Base-by-base conservation (phyloP, 2,888 invertebrate species). In the Thera britannica region DNA sequence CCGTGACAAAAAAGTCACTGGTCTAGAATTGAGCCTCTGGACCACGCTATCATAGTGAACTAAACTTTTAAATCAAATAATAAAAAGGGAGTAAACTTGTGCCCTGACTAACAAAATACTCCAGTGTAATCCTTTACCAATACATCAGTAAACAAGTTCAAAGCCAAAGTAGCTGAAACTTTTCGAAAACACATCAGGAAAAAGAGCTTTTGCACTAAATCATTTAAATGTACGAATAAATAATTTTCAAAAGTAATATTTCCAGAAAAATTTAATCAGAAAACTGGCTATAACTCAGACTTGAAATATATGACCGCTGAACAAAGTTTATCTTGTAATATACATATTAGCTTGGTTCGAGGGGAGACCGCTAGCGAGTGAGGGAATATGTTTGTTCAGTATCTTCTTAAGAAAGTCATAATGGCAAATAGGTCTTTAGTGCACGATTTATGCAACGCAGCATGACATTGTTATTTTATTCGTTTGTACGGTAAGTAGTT, bases 321-420 rank as follows among this genome's bases (percentile, higher is more conserved):
- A 87, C 87, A 86, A 89, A 90, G 88, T 89, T 90, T 87, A 88
- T 90, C 85, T 87, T 83, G 82, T 84, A 80, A 82, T 79, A 79
- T 79, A 79, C 83, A 83, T 83, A 83, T 82, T 80, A 82, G 76
- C 68, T 72, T 58, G 78, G 78, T 52, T 44, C 70, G 64, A 80
- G 59, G 12, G 1, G 69, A 4, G 52, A 35, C 62, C 44, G 9
- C 0, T 38, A 69, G 66, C 59, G 72, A 12, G 6, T 34, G 0
- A 51, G 23, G 6, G 23, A 51, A 8, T 55, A 62, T 41, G 41
- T 41, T 46, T 46, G 8, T 46, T 9, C 44, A 46, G 44, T 46
- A 7, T 46, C 8, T 46, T 1, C 44, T 9, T 9, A 46, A 7
- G 6, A 46, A 46, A 46, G 9, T 46, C 8, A 9, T 2, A 9